Base-by-base conservation (phyloP, 2,797 vertebrate genomes). In the Todus mexicanus region DNA sequence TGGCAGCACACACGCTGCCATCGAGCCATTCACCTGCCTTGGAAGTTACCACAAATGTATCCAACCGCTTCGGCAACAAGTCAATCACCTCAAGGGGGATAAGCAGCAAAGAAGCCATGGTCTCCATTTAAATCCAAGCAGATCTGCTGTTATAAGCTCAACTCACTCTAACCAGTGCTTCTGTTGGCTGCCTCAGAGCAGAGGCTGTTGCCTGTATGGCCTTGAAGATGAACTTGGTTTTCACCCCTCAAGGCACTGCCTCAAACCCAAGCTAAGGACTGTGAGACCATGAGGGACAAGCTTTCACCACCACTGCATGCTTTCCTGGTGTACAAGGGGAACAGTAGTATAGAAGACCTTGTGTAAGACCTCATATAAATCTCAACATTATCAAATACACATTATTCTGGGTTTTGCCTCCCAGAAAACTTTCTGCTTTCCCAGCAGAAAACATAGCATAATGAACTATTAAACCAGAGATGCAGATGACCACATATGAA, bases 361-460 rank as follows among this genome's bases (percentile, higher is more conserved):
- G 0, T 27, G 33, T 8, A 89, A 50, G n/a, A 50, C 7, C 7
- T 66, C 0, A 0, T 27, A 38, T 8, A 53, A 69, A 72, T 31
- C 16, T 33, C 20, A 40, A 22, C 54, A 47, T 59, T 80, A 92
- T 38, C 27, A 83, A 53, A 43, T 2, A 9, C 1, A 1, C 3
- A 33, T 60, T 54, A 48, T 48, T 77, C 53, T 54, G 6, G 1
- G 11, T 31, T 57, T 71, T 59, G 50, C 19, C 11, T 95, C 43
- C 45, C 10, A 12, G n/a, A 76, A 90, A 74, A 27, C 6, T 0
- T 42, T 43, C 84, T 82, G 15, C 38, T 66, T 90, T 71, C 57
- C 57, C 33, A 40, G 20, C 21, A 54, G 35, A 76, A 59, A 91
- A 29, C 23, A 60, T 9, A 68, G 13, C 19, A 45, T 9, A 61